These are phyloP conservation scores for Melanocharis versteri DNA, from an alignment of 2,113 vertebrate species.

Conservation along the genomic window DNA sequence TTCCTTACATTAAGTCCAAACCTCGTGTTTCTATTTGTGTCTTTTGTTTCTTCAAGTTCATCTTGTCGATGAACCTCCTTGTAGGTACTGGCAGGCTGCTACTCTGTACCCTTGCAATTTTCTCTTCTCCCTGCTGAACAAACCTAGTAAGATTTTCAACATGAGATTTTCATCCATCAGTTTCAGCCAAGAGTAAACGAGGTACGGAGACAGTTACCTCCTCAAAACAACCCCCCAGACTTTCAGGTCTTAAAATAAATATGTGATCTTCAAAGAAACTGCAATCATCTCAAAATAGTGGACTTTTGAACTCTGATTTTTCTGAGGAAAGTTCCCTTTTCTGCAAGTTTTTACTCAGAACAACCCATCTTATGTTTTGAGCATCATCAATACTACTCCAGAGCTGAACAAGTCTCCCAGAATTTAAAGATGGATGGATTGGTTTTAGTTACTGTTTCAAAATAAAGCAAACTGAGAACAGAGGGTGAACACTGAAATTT, in stretches of 20 bases:
- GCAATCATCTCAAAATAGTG: neutral
- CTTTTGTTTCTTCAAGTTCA: neutral
- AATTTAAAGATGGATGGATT: neutral
- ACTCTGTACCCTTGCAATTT: neutral
- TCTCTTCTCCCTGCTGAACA: neutral
- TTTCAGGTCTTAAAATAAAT: neutral
- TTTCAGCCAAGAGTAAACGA: neutral
- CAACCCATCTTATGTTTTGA: neutral
- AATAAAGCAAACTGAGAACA: neutral
- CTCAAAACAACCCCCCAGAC: neutral
- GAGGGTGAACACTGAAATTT: neutral
- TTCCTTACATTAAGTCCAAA: neutral
- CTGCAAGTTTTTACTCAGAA: neutral
- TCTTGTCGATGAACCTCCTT: neutral
- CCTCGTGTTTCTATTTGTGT: neutral
- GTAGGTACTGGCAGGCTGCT: neutral
- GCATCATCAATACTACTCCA: neutral
- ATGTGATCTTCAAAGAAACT: neutral
- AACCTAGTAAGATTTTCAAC: neutral
- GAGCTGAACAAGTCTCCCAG: neutral
- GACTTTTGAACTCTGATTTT: neutral
- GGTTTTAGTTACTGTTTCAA: neutral
- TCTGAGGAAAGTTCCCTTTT: neutral
- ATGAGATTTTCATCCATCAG: neutral
- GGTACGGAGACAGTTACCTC: neutral